These are phyloP conservation scores for Pholis gunnellus DNA, from an alignment of 2,113 vertebrate species.

Conservation along the genomic window DNA sequence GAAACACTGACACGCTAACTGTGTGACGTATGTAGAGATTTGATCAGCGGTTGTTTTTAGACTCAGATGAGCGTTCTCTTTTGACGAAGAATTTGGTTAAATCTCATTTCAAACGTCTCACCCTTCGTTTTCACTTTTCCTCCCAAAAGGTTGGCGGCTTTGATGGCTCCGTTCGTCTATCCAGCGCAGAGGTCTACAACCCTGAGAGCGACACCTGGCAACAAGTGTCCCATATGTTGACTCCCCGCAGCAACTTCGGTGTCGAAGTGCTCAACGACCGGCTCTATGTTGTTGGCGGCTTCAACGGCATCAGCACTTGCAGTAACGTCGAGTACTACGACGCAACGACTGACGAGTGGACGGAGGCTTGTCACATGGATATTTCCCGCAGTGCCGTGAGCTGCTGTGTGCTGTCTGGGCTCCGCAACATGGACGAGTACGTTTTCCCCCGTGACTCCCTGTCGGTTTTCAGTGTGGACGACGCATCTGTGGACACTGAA, in stretches of 20 bases:
- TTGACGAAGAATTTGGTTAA: neutral
- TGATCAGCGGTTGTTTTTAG: neutral
- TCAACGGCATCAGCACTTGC: conserved; percentile 50
- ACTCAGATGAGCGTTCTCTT: neutral
- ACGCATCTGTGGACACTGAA: neutral
- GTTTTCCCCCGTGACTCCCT: neutral
- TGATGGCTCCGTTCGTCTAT: conserved; percentile 82
- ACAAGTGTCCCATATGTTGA: conserved; percentile 84
- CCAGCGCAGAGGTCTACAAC: conserved; percentile 62
- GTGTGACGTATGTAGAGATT: neutral
- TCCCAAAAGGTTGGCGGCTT: conserved; percentile 89
- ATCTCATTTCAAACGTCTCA: neutral
- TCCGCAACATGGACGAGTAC: conserved; percentile 73
- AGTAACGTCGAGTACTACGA: conserved; percentile 64
- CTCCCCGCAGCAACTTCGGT: conserved; percentile 89
- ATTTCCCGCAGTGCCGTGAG: conserved; percentile 86
- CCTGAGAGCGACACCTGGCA: conserved; percentile 85
- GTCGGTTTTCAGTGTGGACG: accelerated
- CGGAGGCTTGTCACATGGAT: conserved; percentile 77
- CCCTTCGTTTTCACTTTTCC: conserved; percentile 48
- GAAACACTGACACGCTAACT: neutral
- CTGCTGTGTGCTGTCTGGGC: conserved; percentile 89
- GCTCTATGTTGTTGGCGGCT: conserved; percentile 73
- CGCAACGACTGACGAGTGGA: conserved; percentile 79
- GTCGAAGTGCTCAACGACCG: conserved; percentile 83